A percentile compares a stretch with the other conserved stretches of the same genome.
These are phyloP conservation scores for Acanthurus leucopareius DNA, from an alignment of 2,797 vertebrate genomes.

Conservation along the genomic window DNA sequence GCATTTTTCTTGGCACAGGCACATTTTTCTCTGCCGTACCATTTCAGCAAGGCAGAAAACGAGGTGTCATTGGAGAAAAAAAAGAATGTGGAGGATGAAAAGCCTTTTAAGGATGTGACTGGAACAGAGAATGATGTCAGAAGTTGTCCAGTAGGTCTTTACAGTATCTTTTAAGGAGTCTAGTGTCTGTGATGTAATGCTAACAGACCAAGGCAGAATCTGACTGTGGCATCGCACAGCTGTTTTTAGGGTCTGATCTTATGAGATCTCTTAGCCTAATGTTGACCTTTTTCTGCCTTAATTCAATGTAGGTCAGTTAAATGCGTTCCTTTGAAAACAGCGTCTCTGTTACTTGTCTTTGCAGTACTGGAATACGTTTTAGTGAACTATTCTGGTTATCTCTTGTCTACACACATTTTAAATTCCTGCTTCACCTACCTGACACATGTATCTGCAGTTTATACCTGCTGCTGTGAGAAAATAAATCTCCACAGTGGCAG, in stretches of 20 bases:
- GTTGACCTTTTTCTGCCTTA: slow-evolving; percentile 38
- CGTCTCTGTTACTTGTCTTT: background rate
- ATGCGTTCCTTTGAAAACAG: background rate
- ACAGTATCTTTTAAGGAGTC: slow-evolving; percentile 29
- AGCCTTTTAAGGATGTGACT: slow-evolving; percentile 79
- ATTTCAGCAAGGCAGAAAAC: slow-evolving; percentile 64
- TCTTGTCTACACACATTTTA: background rate
- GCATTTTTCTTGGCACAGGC: slow-evolving; percentile 62
- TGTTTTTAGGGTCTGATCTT: slow-evolving; percentile 58
- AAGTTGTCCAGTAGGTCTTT: slow-evolving; percentile 43
- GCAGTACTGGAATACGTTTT: background rate
- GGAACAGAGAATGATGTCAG: slow-evolving; percentile 63
- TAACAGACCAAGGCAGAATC: slow-evolving; percentile 29
- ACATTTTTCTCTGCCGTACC: slow-evolving; percentile 48
- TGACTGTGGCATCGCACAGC: slow-evolving; percentile 28
- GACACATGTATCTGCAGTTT: background rate
- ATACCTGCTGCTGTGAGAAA: background rate
- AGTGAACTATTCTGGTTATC: background rate
- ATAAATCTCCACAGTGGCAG: slow-evolving; percentile 18
- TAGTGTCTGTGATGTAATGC: slow-evolving; percentile 62
- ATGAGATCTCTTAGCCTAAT: slow-evolving; percentile 33
- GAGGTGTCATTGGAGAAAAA: slow-evolving; percentile 50
- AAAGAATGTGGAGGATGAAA: slow-evolving; percentile 49
- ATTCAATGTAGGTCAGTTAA: background rate
- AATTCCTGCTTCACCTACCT: background rate